These are phyloP conservation scores for Cephus pulcher DNA, from an alignment of 2,888 invertebrate genomes.

Conservation along the genomic window DNA sequence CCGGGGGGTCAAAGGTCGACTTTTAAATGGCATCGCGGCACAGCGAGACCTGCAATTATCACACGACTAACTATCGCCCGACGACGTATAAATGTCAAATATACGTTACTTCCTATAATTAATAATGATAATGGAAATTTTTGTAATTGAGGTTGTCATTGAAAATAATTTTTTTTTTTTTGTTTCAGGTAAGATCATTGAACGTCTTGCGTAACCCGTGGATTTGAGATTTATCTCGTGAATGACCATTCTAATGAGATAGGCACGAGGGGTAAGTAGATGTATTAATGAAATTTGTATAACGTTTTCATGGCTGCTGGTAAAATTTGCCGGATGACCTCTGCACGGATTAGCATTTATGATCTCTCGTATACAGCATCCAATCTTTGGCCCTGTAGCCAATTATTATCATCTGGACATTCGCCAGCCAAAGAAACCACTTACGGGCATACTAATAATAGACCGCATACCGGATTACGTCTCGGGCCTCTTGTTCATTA, in stretches of 20 bases:
- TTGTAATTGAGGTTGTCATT: neutral
- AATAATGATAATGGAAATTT: neutral
- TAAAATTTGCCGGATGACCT: neutral
- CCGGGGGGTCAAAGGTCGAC: conserved; percentile 21
- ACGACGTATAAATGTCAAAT: neutral
- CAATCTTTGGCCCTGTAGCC: conserved; percentile 35
- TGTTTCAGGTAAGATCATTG: neutral
- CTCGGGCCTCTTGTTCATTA: conserved; percentile 56
- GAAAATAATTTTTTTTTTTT: neutral
- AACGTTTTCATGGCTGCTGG: neutral
- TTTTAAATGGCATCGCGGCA: conserved; percentile 14
- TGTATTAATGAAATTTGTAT: too few species aligned
- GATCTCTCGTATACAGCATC: conserved; percentile 17
- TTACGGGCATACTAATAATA: conserved; percentile 50
- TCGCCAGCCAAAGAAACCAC: conserved; percentile 50
- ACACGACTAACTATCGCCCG: conserved; percentile 1
- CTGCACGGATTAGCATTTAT: neutral
- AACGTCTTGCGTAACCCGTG: neutral
- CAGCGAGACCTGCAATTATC: conserved; percentile 23
- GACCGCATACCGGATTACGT: conserved; percentile 50
- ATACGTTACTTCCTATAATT: neutral
- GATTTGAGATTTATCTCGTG: neutral
- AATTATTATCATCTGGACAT: conserved; percentile 53
- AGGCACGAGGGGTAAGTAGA: neutral
- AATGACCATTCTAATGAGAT: neutral